Evolutionary conservation across 2,797 vertebrate species (phyloP), one percentile per base, ranked within the genome.

Genomic region (Gorsachius magnificus): DNA sequence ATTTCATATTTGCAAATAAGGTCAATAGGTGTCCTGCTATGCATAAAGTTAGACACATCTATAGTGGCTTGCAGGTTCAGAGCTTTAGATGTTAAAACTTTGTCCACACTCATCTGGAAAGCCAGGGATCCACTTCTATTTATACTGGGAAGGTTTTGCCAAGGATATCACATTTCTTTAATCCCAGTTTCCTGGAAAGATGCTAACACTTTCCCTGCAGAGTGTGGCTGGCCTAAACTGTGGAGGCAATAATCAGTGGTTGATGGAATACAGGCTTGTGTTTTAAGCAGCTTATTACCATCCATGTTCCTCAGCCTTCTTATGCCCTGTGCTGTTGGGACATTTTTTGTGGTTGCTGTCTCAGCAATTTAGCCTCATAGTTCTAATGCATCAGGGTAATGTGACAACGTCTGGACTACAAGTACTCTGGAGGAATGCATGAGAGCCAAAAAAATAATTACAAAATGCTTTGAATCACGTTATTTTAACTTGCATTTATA

Each of bases 121-220:
- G 60, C 60, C 74, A 83, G 36, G 70, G 80, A 89, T 68, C n/a
- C 41, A 72, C 83, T 93, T 95, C 95, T 94, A 88, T 93, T 96
- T 94, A 93, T 96, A 70, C 17, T 58, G 35, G 31, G 43, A 70
- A 88, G 15, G 25, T 72, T 94, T 92, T 94, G 91, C 83, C 88
- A 86, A 92, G 60, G 41, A 46, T 93, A 92, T 96, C 81, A 83
- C 53, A 45, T 96, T 91, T 90, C 77, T 15, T 89, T 95, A 87
- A 94, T 89, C 61, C 57, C 53, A 77, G 60, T 96, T 96, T 95
- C 94, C 90, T 90, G 80, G 93, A 96, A 97, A 78, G 60, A 36
- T 89, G 80, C 90, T 94, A 77, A 88, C 54, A 48, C 19, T 93
- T 93, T 90, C 74, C 53, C 88, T 94, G 58, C 58, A 66, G 72